Base-by-base conservation (phyloP, 2,888 invertebrate species). In the Alcis repandata region DNA sequence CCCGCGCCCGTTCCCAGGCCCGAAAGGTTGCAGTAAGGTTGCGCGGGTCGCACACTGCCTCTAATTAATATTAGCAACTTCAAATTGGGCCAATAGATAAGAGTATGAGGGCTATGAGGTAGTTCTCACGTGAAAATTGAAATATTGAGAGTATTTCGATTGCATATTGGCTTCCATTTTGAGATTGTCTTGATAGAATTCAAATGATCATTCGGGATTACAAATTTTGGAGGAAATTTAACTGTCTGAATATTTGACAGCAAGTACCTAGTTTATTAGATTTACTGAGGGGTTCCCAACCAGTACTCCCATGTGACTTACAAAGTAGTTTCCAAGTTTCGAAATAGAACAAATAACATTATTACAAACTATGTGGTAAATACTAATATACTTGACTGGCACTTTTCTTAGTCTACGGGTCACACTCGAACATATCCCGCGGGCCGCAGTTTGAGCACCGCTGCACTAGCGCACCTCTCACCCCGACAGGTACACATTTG, bases 51-150 rank as follows among this genome's bases (percentile, higher is more conserved):
- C 63, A 53, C 11, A 11, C 10, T 2, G 6, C 15, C 19, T 43
- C 57, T 57, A 43, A 51, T 45, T 51, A 0, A 49, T 36, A 17
- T 57, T 49, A 62, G 36, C 43, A 45, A 27, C 36, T 9, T 36
- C 2, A 13, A 20, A 33, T 8, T 17, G 20, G 36, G 13, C 8
- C 19, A 38, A 20, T 36, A 2, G n/a, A n/a, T n/a, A n/a, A n/a
- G n/a, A n/a, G n/a, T n/a, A n/a, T n/a, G n/a, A n/a, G n/a, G n/a
- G n/a, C n/a, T n/a, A n/a, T n/a, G n/a, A 33, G 11, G 33, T 6
- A n/a, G 17, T 32, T 49, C 49, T 11, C 33, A 49, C 32, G 49
- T 10, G 32, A 49, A 33, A 17, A 48, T 48, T 32, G 2, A 13
- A 8, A 6, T 1, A n/a, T n/a, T 27, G 48, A 27, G 27, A 2